phyloP scores from a whole-genome alignment of 2,888 invertebrate species.

The Rhamnusium bicolor region DNA sequence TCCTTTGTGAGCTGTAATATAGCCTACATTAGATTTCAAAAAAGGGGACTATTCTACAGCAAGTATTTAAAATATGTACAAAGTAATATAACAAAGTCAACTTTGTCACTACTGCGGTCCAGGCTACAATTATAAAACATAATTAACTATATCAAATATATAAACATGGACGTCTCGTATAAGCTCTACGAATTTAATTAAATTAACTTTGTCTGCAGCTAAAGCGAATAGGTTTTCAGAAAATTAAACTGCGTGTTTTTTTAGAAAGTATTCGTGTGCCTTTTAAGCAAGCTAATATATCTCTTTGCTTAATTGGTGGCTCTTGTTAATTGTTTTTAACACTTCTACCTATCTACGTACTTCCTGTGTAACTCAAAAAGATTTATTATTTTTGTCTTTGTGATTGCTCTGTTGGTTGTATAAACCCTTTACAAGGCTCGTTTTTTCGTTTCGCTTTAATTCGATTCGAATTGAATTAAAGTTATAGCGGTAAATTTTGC shows the following conservation, averaged over 20 bases:
- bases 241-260: constrained; percentile 5
- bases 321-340: constrained; percentile 19
- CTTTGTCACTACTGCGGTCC: background rate
- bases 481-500: background rate
- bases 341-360: constrained; percentile 13
- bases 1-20: too few relatives aligned
- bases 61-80: too few relatives aligned
- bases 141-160: background rate
- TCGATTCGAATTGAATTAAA: constrained; percentile 19
- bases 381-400: constrained; percentile 30
- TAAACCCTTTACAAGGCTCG: constrained; percentile 12
- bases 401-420: background rate
- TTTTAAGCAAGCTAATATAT: constrained; percentile 9
- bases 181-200: background rate
- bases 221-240: background rate
- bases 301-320: constrained; percentile 21
- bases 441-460: constrained; percentile 2
- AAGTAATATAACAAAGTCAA: background rate
- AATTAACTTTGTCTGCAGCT: background rate
- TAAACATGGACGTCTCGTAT: background rate
- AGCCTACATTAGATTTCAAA: too few relatives aligned
- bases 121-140: background rate
- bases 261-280: background rate
- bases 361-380: constrained; percentile 4
- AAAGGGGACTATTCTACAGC: too few relatives aligned